These are phyloP conservation scores for Monoplex corrugatus DNA, from an alignment of 2,888 invertebrate genomes.

Conservation along the genomic window DNA sequence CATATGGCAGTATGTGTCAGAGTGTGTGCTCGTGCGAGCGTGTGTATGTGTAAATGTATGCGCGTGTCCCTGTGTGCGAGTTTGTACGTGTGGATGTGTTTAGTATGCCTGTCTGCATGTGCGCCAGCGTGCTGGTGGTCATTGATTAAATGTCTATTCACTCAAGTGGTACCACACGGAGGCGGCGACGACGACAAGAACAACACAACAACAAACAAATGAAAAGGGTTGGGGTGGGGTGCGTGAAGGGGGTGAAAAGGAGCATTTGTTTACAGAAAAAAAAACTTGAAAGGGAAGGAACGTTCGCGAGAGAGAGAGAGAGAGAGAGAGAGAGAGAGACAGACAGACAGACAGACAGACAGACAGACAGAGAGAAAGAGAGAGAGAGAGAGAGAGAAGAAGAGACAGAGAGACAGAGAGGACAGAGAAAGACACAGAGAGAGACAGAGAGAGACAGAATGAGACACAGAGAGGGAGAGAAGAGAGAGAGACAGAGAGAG, in stretches of 20 bases:
- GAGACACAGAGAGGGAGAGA: background rate
- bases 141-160: background rate
- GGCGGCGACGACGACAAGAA: too few relatives aligned
- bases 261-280: too few relatives aligned
- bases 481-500: background rate
- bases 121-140: background rate
- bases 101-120: background rate
- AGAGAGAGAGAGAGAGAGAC: background rate
- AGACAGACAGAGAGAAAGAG: background rate
- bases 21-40: background rate
- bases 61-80: background rate
- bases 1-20: background rate
- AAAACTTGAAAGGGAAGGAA: background rate
- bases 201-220: too few relatives aligned
- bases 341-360: background rate
- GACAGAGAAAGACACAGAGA: background rate
- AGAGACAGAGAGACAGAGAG: background rate
- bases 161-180: background rate
- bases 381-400: background rate
- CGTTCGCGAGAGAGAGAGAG: constrained; percentile 17
- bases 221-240: background rate
- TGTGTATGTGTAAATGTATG: background rate
- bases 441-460: background rate
- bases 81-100: background rate
- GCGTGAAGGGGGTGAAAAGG: too few relatives aligned